Percentiles rank a stretch among this genome's conserved stretches.
These are phyloP conservation scores for Bombycilla garrulus DNA, from an alignment of 2,113 vertebrate genomes.

Conservation along the genomic window DNA sequence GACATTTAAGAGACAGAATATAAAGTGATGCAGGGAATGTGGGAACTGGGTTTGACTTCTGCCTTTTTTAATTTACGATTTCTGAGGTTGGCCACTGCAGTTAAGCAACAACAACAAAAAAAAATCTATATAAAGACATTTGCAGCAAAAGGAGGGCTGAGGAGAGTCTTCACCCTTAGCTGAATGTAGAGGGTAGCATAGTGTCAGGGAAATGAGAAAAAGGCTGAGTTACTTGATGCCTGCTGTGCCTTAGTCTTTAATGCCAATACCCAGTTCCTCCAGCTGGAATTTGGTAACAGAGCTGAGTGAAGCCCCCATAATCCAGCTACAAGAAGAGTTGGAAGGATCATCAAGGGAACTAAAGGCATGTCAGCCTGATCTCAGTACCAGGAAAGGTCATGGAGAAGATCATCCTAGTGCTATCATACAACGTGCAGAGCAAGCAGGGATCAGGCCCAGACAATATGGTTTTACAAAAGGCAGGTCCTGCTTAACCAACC, in stretches of 20 bases:
- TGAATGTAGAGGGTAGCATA: neutral
- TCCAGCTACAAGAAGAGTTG: neutral
- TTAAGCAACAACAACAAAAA: neutral
- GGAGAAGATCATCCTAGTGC: neutral
- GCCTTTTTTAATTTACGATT: neutral
- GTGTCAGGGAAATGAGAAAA: neutral
- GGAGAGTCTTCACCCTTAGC: neutral
- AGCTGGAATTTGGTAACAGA: neutral
- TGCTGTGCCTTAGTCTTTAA: neutral
- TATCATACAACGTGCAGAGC: neutral
- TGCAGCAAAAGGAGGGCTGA: neutral
- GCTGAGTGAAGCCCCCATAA: neutral
- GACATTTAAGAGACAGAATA: neutral
- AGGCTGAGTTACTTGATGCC: neutral
- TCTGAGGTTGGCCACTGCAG: neutral
- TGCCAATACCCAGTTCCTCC: neutral
- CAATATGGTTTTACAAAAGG: neutral
- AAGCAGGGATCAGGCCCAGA: neutral
- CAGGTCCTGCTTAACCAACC: neutral
- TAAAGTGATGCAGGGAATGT: neutral
- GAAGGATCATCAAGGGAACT: neutral
- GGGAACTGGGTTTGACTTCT: neutral
- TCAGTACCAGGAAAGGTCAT: fast-evolving
- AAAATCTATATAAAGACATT: neutral
- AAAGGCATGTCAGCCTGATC: neutral